phyloP scores from a whole-genome alignment of 2,888 invertebrate species.

The Hirtodrosophila histrioides region DNA sequence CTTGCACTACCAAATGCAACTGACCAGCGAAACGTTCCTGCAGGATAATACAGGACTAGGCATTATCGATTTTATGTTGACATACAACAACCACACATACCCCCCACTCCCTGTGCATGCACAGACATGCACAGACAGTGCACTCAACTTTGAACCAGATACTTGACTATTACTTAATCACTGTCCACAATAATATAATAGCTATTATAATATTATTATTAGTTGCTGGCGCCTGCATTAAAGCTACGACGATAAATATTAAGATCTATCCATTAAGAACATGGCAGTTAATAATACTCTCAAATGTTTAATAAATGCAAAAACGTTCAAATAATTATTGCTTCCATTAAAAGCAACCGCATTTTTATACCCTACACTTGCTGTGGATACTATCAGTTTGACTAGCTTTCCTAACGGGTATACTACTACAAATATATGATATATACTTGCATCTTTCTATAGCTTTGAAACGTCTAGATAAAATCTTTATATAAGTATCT shows the following conservation, averaged over 20 bases:
- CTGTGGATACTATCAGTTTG: too few species aligned
- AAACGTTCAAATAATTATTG: slow-evolving; percentile 2
- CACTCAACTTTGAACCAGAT: slow-evolving; percentile 53
- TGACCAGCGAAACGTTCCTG: slow-evolving; percentile 40
- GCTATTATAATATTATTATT: not conserved
- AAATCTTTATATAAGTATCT: too few species aligned
- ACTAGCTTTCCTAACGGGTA: too few species aligned
- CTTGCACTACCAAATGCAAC: slow-evolving; percentile 44
- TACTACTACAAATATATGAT: too few species aligned
- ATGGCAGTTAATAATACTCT: slow-evolving; percentile 13
- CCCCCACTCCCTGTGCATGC: too few species aligned
- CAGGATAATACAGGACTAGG: slow-evolving; percentile 29
- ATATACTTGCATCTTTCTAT: too few species aligned
- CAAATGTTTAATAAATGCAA: slow-evolving; percentile 8
- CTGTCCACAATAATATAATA: not conserved
- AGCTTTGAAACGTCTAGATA: too few species aligned
- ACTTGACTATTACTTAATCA: not conserved
- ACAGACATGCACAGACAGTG: slow-evolving; percentile 30
- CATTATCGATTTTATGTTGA: slow-evolving; percentile 71
- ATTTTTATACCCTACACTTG: not conserved
- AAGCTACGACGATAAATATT: slow-evolving; percentile 13
- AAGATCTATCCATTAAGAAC: not conserved
- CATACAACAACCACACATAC: slow-evolving; percentile 26
- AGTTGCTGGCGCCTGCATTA: slow-evolving; percentile 2
- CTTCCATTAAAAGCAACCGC: slow-evolving; percentile 8